Percentiles rank a stretch among this genome's conserved stretches.
Conservation (phyloP, 2,888 invertebrate species). For the Andrena fulva region DNA sequence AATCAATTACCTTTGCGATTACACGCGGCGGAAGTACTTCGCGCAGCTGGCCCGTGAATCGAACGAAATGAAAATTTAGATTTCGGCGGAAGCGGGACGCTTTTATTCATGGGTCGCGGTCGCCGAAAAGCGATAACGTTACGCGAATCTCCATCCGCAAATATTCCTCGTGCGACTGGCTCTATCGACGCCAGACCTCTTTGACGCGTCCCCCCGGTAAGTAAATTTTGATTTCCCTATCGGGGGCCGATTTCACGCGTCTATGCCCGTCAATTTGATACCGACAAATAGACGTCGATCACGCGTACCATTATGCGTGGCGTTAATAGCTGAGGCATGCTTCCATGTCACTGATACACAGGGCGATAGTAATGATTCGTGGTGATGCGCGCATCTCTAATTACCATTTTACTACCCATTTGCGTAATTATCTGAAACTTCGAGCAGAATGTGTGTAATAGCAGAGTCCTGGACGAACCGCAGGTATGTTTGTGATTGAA, state of each 20-base stretch:
- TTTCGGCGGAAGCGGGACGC: not conserved
- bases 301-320: not conserved
- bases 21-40: not conserved
- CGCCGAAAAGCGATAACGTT: constrained; percentile 1
- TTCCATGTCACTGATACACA: not conserved
- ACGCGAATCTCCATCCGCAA: constrained; percentile 29
- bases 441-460: not conserved
- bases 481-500: too few relatives aligned
- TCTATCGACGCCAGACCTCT: constrained; percentile 27
- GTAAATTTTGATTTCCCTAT: constrained; percentile 40
- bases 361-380: not conserved
- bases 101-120: constrained; percentile 7
- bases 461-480: too few relatives aligned
- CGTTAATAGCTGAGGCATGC: not conserved
- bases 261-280: constrained; percentile 29
- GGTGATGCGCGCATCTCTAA: not conserved
- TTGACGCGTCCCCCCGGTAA: constrained; percentile 11
- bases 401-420: not conserved
- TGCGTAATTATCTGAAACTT: not conserved
- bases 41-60: not conserved
- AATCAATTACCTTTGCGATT: constrained; percentile 16
- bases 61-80: constrained; percentile 8
- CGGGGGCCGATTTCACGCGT: constrained; percentile 27
- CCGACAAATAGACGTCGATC: constrained; percentile 9
- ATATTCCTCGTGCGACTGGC: constrained; percentile 8